Evolutionary conservation across 2,113 vertebrate genomes (phyloP), one percentile per base, ranked within the genome.

Genomic region (Cygnus buccinator): DNA sequence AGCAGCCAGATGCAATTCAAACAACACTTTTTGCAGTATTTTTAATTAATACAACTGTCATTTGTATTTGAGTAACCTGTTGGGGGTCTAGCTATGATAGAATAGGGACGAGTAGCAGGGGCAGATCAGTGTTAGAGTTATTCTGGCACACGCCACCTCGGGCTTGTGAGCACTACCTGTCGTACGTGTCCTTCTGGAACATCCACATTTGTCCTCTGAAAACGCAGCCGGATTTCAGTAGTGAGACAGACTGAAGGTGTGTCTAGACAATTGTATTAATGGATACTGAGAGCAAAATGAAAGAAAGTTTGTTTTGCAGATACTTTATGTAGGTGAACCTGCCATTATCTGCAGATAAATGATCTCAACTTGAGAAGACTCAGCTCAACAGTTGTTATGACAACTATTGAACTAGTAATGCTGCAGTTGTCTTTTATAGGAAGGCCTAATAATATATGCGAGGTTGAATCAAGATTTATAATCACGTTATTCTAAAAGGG

Each of bases 281-380:
- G 62, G 73, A 79, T 83, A 8, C 82, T 94, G 89, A 89, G 93
- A 84, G 70, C 74, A 91, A 82, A 92, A 87, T 12, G 21, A 17
- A 81, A 62, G 13, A 39, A 13, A 61, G 76, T 29, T 86, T 92
- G 68, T 63, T 89, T 72, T 65, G 62, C 71, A 61, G 57, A 12
- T 46, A 23, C 48, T 90, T 78, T 7, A 12, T 78, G 68, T 77
- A 71, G 76, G 66, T 92, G 90, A 95, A 58, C 19, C 2, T 75
- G 57, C 48, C 31, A 35, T 57, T 75, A 82, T 71, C 52, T 93
- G 62, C 55, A 85, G 89, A 55, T 65, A 16, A 58, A 39, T 3
- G 0, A 57, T 68, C 44, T 92, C 62, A 61, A 1, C 62, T 85
- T 67, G 13, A 29, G 73, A 86, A 39, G 59, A 54, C 0, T 4